These are phyloP conservation scores for Columbina picui DNA, from an alignment of 2,113 vertebrate species.

Conservation along the genomic window DNA sequence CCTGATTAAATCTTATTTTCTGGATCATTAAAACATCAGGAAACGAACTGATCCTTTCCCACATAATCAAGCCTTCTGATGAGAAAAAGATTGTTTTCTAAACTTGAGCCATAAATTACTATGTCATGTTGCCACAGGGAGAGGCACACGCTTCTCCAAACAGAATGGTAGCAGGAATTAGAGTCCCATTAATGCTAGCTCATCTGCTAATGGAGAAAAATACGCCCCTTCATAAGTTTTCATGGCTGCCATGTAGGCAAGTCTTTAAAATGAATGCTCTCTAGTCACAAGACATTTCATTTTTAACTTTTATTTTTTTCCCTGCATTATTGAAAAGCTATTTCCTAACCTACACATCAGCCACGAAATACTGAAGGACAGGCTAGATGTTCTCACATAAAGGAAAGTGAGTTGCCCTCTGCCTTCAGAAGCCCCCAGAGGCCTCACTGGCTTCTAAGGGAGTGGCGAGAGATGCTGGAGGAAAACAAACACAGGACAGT, in stretches of 20 bases:
- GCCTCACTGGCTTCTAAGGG: not conserved
- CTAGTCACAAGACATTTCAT: not conserved
- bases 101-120: not conserved
- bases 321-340: not conserved
- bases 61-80: not conserved
- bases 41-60: not conserved
- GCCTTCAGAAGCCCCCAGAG: not conserved
- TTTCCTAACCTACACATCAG: not conserved
- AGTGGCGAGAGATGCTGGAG: not conserved
- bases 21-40: not conserved
- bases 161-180: constrained; percentile 5
- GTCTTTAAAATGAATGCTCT: not conserved
- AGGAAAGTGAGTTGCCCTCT: not conserved
- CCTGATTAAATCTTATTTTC: constrained; percentile 15
- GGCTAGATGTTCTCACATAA: not conserved
- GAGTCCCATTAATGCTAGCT: not conserved
- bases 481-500: not conserved
- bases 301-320: not conserved
- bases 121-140: not conserved
- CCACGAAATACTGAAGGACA: not conserved
- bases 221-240: not conserved
- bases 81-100: not conserved
- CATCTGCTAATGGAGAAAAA: not conserved
- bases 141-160: not conserved
- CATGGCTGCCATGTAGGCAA: not conserved